Percentiles rank a stretch among this genome's conserved stretches.
phyloP scores from a whole-genome alignment of 2,888 invertebrate genomes.

The Magallana nippona region DNA sequence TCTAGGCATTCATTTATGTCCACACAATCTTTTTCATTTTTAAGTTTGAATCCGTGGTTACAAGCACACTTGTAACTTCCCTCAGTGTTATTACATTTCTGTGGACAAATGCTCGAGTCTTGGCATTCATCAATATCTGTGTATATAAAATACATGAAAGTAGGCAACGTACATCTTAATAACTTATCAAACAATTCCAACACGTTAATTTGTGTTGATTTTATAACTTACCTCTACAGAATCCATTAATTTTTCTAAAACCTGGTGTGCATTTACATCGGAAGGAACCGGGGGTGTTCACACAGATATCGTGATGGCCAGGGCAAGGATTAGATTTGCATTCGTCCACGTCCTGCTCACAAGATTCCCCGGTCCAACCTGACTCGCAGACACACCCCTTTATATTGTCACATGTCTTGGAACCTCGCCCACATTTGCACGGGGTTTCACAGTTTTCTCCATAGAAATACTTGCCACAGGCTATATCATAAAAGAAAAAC shows the following conservation, averaged over 20 bases:
- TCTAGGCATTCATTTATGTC: too few species aligned
- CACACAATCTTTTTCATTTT: not conserved
- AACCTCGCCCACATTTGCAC: not conserved
- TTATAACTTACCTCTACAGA: not conserved
- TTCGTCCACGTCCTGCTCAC: not conserved
- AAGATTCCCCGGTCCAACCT: not conserved
- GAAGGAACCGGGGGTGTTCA: constrained; percentile 9
- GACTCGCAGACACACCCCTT: not conserved
- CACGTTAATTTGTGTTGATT: too few species aligned
- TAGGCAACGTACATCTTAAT: too few species aligned
- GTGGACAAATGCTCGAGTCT: not conserved
- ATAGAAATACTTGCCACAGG: not conserved
- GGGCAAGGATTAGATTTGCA: not conserved
- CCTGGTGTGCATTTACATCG: not conserved
- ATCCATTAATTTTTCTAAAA: not conserved
- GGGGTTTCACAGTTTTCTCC: constrained; percentile 1
- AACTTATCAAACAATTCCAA: too few species aligned
- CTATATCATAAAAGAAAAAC: not conserved
- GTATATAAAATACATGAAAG: too few species aligned
- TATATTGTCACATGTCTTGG: not conserved
- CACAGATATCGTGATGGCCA: not conserved
- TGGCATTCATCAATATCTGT: constrained; percentile 10
- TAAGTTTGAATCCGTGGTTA: not conserved
- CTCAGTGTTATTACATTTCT: not conserved
- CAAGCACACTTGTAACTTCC: constrained; percentile 5